phyloP scores from a whole-genome alignment of 1,140 invertebrate genomes.

The Scaptodrosophila lebanonensis region DNA sequence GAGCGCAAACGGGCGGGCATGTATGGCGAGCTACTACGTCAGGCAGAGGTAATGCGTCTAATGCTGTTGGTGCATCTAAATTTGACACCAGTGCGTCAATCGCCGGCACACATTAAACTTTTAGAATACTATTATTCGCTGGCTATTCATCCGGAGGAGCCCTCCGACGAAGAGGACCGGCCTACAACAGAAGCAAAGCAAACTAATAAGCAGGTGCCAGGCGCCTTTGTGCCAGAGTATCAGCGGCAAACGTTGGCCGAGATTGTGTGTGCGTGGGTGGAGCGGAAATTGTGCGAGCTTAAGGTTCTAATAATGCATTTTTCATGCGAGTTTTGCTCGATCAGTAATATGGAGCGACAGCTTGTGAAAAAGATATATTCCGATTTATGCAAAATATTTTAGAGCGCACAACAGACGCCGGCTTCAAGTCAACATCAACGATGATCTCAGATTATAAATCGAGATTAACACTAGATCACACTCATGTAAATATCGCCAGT shows the following conservation, averaged over 20 bases:
- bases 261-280: slow-evolving; percentile 58
- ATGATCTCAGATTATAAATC: too few species aligned
- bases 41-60: slow-evolving; percentile 61
- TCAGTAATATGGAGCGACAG: slow-evolving; percentile 44
- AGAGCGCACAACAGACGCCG: too few species aligned
- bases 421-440: background rate
- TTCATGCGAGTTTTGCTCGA: slow-evolving; percentile 35
- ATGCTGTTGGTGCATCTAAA: slow-evolving; percentile 62
- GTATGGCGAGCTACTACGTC: slow-evolving; percentile 56
- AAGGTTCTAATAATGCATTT: slow-evolving; percentile 53
- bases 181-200: slow-evolving; percentile 4
- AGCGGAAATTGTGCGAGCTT: slow-evolving; percentile 56
- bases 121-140: slow-evolving; percentile 65
- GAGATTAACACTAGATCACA: too few species aligned
- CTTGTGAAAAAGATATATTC: slow-evolving; percentile 36
- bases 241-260: slow-evolving; percentile 61
- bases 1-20: slow-evolving; percentile 59
- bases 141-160: slow-evolving; percentile 10
- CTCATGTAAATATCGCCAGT: too few species aligned
- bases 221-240: slow-evolving; percentile 50
- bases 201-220: slow-evolving; percentile 29
- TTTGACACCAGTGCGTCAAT: slow-evolving; percentile 65
- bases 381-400: slow-evolving; percentile 44
- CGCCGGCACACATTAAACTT: slow-evolving; percentile 73
- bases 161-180: slow-evolving; percentile 1